These are phyloP conservation scores for Anguilla megastoma DNA, from an alignment of 2,797 vertebrate species.

Conservation along the genomic window DNA sequence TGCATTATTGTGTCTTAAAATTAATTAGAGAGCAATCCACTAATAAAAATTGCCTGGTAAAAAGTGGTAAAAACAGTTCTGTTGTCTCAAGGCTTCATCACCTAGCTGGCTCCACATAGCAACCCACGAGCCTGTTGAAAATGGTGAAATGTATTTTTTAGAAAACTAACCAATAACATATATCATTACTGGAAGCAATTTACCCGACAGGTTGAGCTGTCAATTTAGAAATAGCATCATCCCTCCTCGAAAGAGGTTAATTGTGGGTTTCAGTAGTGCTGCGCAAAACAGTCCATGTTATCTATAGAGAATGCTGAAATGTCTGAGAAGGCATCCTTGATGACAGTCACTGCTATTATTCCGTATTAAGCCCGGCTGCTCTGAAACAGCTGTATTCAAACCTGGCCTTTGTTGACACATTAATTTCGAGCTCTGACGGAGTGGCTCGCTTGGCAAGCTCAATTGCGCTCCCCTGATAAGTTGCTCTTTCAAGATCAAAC, in stretches of 20 bases:
- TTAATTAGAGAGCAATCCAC: neutral
- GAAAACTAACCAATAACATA: neutral
- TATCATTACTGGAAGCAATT: neutral
- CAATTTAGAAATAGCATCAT: neutral
- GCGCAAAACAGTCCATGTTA: neutral
- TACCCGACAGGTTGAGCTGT: neutral
- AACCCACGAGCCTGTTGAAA: neutral
- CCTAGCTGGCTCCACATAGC: neutral
- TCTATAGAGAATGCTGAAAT: neutral
- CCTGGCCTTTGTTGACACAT: neutral
- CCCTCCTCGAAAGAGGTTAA: neutral
- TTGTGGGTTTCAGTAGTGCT: neutral
- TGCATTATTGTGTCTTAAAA: neutral
- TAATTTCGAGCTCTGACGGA: constrained; percentile 20
- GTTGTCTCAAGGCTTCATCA: neutral
- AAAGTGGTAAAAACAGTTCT: neutral
- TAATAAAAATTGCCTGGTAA: neutral
- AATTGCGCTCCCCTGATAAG: neutral
- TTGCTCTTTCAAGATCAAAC: constrained; percentile 28
- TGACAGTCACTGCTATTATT: neutral
- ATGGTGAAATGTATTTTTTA: neutral
- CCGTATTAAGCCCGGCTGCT: neutral
- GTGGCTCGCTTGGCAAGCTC: neutral
- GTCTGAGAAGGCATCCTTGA: neutral
- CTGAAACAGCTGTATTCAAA: neutral